phyloP scores from a whole-genome alignment of 2,113 vertebrate genomes.

The Pseudois nayaur region DNA sequence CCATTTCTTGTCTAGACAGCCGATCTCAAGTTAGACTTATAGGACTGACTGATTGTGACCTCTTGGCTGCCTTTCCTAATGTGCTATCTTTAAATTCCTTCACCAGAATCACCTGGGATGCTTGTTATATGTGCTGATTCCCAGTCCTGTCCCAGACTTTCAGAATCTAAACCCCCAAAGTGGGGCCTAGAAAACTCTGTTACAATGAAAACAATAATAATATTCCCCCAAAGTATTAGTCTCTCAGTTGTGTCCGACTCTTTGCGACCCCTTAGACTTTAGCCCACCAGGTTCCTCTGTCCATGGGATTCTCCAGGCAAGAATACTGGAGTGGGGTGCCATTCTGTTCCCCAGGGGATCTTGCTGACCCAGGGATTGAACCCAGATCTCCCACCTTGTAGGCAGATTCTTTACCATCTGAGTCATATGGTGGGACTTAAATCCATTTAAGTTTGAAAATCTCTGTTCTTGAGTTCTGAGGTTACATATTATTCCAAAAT shows the following conservation, averaged over 20 bases:
- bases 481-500: neutral
- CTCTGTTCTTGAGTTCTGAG: neutral
- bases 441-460: neutral
- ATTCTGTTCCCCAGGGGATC: neutral
- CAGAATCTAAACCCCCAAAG: neutral
- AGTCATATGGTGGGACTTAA: neutral
- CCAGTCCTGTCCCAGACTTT: neutral
- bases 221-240: neutral
- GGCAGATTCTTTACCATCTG: neutral
- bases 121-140: neutral
- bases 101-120: neutral
- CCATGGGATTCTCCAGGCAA: neutral
- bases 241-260: accelerated
- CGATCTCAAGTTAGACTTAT: neutral
- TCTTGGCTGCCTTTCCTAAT: neutral
- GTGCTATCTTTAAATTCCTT: neutral
- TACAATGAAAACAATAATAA: neutral
- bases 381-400: neutral
- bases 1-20: neutral
- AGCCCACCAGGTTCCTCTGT: neutral
- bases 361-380: neutral
- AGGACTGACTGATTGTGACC: neutral
- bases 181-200: neutral
- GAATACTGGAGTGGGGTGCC: neutral
- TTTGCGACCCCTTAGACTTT: neutral